Conservation (phyloP, 2,888 invertebrate genomes). For the Tetramorium bicarinatum region DNA sequence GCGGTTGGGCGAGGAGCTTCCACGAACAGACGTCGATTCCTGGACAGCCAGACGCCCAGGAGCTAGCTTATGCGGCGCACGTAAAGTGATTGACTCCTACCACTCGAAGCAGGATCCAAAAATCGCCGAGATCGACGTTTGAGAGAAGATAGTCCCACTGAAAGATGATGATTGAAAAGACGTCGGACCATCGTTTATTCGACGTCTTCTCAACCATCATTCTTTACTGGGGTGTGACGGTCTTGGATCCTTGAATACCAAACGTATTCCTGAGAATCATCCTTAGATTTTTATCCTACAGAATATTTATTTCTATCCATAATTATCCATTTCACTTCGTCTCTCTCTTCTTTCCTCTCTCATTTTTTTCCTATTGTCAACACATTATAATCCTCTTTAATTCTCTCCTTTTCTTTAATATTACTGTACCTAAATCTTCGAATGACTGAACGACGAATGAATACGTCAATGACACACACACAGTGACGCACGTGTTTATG, state of each 20-base stretch:
- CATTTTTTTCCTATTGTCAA: neutral
- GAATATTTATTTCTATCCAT: conserved; percentile 35
- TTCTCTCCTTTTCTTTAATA: neutral
- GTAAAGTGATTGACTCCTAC: conserved; percentile 66
- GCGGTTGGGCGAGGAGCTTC: conserved; percentile 89
- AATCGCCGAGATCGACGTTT: neutral
- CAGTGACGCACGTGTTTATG: conserved; percentile 27
- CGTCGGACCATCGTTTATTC: no score
- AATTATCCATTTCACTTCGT: neutral
- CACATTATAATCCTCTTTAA: neutral
- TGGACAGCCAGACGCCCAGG: conserved; percentile 87
- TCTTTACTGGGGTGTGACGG: neutral
- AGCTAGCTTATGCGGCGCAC: conserved; percentile 90
- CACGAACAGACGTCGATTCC: conserved; percentile 86
- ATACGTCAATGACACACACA: conserved; percentile 36
- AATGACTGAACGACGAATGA: conserved; percentile 17
- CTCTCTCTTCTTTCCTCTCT: neutral
- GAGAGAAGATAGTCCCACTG: neutral
- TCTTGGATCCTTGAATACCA: conserved; percentile 16
- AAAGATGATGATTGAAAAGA: no score
- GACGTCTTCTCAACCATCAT: no score
- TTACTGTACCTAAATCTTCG: neutral
- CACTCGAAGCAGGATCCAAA: conserved; percentile 5
- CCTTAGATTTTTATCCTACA: neutral
- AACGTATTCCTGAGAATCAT: neutral